Conservation (phyloP, 1,140 invertebrate species). For the Batillaria attramentaria region DNA sequence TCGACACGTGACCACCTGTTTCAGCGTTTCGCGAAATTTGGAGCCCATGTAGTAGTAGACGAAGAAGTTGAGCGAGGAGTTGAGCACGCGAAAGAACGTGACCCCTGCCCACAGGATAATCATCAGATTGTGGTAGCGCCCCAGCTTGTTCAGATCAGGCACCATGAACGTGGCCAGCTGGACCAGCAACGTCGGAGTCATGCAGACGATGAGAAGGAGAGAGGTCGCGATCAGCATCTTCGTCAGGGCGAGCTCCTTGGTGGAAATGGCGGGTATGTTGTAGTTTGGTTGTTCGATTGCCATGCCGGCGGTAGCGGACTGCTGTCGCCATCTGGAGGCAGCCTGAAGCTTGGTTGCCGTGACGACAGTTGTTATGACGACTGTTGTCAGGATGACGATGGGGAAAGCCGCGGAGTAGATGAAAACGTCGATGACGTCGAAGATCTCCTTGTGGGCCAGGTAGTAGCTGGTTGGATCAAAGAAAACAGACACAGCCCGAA, state of each 20-base stretch:
- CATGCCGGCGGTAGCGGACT: not conserved
- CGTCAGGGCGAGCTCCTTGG: not conserved
- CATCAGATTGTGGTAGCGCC: not conserved
- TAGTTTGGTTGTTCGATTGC: no score
- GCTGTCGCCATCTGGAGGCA: not conserved
- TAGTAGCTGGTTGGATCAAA: not conserved
- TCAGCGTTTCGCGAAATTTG: not conserved
- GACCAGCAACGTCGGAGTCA: not conserved
- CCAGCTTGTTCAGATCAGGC: not conserved
- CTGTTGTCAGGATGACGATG: not conserved
- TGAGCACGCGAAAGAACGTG: not conserved
- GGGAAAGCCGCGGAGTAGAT: not conserved
- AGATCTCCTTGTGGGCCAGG: not conserved
- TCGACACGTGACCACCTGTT: no score
- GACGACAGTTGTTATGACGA: not conserved
- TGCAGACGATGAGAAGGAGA: slow-evolving; percentile 11
- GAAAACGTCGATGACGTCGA: not conserved
- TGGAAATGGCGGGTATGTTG: not conserved
- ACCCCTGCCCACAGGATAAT: not conserved
- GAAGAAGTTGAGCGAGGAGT: slow-evolving; percentile 1
- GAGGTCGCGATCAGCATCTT: not conserved
- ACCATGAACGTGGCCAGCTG: not conserved
- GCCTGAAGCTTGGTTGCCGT: not conserved
- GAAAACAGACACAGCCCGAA: not conserved
- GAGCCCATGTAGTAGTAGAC: slow-evolving; percentile 12